A percentile compares a stretch with the other conserved stretches of the same genome.
phyloP scores from a whole-genome alignment of 2,113 vertebrate genomes.

The Peucedramus taeniatus region DNA sequence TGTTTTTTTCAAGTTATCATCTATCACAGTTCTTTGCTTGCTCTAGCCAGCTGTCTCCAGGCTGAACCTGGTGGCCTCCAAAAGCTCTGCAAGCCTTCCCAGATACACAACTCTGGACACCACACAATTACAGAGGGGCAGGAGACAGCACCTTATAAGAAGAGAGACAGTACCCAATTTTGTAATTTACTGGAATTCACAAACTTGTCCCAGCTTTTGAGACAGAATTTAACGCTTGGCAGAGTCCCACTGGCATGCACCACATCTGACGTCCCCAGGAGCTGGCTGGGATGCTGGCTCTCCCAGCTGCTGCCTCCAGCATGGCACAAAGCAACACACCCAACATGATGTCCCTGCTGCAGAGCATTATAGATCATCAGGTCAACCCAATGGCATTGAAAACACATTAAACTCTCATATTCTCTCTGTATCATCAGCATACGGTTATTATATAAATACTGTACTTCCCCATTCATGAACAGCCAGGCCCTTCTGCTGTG shows the following conservation, averaged over 20 bases:
- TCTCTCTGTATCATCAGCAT: neutral
- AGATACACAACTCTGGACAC: neutral
- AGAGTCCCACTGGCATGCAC: accelerated
- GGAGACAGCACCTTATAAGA: neutral
- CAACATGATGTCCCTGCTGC: neutral
- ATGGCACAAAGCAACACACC: neutral
- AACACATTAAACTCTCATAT: neutral
- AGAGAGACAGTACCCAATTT: neutral
- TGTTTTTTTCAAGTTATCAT: neutral
- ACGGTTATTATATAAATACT: neutral
- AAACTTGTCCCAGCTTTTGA: neutral
- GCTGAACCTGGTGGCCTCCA: neutral
- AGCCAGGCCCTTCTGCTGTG: neutral
- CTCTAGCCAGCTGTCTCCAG: constrained; percentile 28
- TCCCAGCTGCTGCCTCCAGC: neutral
- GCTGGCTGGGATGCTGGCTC: neutral
- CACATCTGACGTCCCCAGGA: accelerated
- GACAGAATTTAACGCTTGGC: neutral
- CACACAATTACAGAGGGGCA: neutral
- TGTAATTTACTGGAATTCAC: neutral
- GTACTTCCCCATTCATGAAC: neutral
- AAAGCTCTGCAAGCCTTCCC: neutral
- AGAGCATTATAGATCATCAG: neutral
- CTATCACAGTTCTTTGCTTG: constrained; percentile 31
- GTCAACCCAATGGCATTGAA: neutral